A percentile compares a stretch with the other conserved stretches of the same genome.
phyloP scores from a whole-genome alignment of 2,797 vertebrate species.

The Hyperoplus lanceolatus region DNA sequence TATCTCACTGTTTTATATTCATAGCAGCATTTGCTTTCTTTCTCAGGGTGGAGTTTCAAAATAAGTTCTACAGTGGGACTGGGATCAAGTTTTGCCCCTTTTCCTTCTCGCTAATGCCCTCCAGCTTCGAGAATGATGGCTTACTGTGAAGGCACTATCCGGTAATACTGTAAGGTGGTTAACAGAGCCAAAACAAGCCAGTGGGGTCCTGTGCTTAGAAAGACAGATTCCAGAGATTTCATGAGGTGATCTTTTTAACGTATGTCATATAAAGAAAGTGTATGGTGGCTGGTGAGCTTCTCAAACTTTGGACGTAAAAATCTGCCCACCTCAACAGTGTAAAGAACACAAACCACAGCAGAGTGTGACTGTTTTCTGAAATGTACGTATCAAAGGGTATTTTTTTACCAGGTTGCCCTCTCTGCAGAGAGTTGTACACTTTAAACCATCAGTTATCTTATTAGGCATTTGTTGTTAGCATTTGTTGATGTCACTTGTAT shows the following conservation, averaged over 20 bases:
- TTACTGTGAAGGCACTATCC: constrained; percentile 75
- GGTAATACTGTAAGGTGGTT: constrained; percentile 19
- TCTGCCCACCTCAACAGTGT: neutral
- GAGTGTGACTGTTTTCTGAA: too few species aligned
- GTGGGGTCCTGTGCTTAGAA: constrained; percentile 21
- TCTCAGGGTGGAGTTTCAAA: constrained; percentile 98
- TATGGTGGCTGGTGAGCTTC: neutral
- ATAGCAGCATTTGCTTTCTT: constrained; percentile 36
- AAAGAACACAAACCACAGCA: neutral
- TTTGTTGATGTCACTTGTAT: constrained; percentile 30
- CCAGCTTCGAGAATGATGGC: constrained; percentile 82
- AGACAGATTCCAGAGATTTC: constrained; percentile 14
- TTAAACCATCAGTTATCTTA: neutral
- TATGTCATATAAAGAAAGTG: constrained; percentile 16
- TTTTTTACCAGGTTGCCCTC: constrained; percentile 14
- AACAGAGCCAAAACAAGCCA: constrained; percentile 40
- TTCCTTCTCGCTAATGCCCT: constrained; percentile 89
- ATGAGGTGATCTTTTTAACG: constrained; percentile 25
- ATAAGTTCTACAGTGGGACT: constrained; percentile 95
- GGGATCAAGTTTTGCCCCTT: constrained; percentile 96
- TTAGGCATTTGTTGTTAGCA: neutral
- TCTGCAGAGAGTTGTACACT: constrained; percentile 11
- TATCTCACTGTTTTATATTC: constrained; percentile 18
- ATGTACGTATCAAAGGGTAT: constrained; percentile 15
- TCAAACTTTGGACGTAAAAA: constrained; percentile 15